These are phyloP conservation scores for Poeciliopsis turrubarensis DNA, from an alignment of 2,113 vertebrate genomes.

Conservation along the genomic window DNA sequence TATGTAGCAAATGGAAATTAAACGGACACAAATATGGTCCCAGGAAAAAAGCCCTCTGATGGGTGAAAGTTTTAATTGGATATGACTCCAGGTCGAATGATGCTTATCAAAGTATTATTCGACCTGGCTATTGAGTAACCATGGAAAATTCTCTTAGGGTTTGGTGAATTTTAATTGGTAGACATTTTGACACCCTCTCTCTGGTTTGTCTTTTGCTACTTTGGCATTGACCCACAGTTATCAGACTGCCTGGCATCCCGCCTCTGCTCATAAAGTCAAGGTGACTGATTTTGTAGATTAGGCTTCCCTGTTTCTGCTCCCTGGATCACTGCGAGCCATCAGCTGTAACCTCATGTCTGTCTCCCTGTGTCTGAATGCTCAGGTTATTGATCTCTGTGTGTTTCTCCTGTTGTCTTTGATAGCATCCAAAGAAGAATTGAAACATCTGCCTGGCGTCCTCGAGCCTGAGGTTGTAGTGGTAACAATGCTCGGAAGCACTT, in stretches of 20 bases:
- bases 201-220: neutral
- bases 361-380: slow-evolving; percentile 6
- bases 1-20: slow-evolving; percentile 56
- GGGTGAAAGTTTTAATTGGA: slow-evolving; percentile 46
- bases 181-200: neutral
- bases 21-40: slow-evolving; percentile 56
- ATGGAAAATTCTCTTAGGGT: slow-evolving; percentile 7
- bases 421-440: slow-evolving; percentile 74
- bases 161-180: neutral
- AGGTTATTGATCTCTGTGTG: slow-evolving; percentile 6
- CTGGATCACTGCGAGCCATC: neutral
- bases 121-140: slow-evolving; percentile 34
- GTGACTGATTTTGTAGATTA: neutral
- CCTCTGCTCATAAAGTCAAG: slow-evolving; percentile 14
- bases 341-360: slow-evolving; percentile 1
- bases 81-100: slow-evolving; percentile 23
- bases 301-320: neutral
- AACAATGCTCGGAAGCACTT: neutral
- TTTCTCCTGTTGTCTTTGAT: slow-evolving; percentile 36
- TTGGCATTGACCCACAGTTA: neutral
- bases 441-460: slow-evolving; percentile 3
- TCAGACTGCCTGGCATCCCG: neutral
- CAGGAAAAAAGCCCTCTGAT: slow-evolving; percentile 41
- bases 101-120: no score
- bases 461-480: neutral